A percentile compares a stretch with the other conserved stretches of the same genome.
Evolutionary conservation across 2,113 vertebrate species (phyloP).

Genomic region (Bagarius yarrelli): DNA sequence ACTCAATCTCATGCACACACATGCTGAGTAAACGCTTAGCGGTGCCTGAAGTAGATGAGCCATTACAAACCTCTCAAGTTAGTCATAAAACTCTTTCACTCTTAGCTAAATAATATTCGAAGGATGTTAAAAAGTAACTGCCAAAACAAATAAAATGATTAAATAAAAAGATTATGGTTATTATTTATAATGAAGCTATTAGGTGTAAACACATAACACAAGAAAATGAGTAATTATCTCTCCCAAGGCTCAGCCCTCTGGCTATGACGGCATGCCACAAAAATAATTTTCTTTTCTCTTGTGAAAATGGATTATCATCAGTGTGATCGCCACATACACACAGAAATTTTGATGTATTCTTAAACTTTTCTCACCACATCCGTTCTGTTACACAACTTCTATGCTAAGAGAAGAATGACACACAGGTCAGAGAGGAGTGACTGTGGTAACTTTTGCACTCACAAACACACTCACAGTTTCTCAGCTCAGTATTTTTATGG

Average conservation of each 20-base stretch:
- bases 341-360: not conserved
- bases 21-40: not conserved
- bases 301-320: not conserved
- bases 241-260: not conserved
- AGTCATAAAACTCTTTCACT: slow-evolving; percentile 27
- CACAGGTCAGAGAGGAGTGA: slow-evolving; percentile 31
- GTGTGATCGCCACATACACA: not conserved
- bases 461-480: not conserved
- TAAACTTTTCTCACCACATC: slow-evolving; percentile 22
- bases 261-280: not conserved
- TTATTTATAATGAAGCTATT: not conserved
- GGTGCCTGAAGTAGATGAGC: slow-evolving; percentile 17
- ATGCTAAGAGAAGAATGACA: slow-evolving; percentile 37
- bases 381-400: slow-evolving; percentile 31
- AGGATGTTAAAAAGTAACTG: not conserved
- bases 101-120: not conserved
- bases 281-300: not conserved
- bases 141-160: not conserved
- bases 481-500: slow-evolving; percentile 3
- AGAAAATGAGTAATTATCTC: not conserved
- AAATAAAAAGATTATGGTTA: not conserved
- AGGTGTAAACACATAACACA: not conserved
- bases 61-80: slow-evolving; percentile 30
- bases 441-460: slow-evolving; percentile 35
- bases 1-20: slow-evolving; percentile 22